These are phyloP conservation scores for Antechinus stuartii DNA, from an alignment of 2,113 vertebrate genomes.

Conservation along the genomic window DNA sequence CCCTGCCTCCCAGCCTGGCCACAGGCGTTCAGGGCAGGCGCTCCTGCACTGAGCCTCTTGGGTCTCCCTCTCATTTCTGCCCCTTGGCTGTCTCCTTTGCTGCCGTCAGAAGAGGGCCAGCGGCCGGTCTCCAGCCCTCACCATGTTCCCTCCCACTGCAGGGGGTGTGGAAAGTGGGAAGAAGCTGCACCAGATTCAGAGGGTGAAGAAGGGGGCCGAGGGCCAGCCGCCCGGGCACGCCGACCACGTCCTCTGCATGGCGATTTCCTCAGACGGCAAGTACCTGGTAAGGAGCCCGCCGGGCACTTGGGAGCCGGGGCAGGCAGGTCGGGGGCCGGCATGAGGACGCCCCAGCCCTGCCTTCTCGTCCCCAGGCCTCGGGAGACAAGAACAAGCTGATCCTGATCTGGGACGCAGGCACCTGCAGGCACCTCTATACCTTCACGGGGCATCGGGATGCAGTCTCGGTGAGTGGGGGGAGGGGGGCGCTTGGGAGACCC, in stretches of 20 bases:
- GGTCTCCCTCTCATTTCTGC: neutral
- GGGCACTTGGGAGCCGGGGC: fast-evolving
- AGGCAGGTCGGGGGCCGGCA: neutral
- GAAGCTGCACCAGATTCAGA: conserved; percentile 89
- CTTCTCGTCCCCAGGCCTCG: conserved; percentile 86
- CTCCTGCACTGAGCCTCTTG: neutral
- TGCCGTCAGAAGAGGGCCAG: neutral
- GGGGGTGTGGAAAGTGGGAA: conserved; percentile 94
- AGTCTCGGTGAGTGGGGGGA: conserved; percentile 87
- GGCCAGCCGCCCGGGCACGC: conserved; percentile 89
- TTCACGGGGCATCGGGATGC: conserved; percentile 94
- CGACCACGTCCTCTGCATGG: conserved; percentile 92
- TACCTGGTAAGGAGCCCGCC: conserved; percentile 89
- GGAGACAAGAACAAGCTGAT: conserved; percentile 96
- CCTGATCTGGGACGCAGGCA: conserved; percentile 94
- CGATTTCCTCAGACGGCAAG: conserved; percentile 95
- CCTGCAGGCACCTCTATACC: conserved; percentile 91
- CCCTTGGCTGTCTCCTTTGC: neutral
- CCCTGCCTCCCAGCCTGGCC: neutral
- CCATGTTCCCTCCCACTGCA: conserved; percentile 65
- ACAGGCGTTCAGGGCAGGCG: neutral
- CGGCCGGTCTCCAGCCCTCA: neutral
- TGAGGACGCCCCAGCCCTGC: neutral
- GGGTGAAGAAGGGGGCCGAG: conserved; percentile 90
- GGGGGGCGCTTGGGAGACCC: neutral